Conservation (phyloP, 2,888 invertebrate species). For the Hydroisotoma schaefferi region DNA sequence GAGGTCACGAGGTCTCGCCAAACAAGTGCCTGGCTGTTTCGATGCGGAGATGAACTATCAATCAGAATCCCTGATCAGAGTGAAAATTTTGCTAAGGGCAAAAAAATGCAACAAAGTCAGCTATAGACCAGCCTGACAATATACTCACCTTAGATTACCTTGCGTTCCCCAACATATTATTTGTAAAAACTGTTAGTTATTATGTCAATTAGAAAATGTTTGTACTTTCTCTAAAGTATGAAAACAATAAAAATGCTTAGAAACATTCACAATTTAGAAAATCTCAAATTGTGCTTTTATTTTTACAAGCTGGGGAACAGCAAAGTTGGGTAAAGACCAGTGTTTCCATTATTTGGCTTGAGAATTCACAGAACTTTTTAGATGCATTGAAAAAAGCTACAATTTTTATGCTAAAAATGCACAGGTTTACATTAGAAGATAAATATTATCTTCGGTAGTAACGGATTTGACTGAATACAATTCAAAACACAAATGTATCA, state of each 20-base stretch:
- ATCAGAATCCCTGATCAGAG: conserved; percentile 16
- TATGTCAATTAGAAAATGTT: no score
- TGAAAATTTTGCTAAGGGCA: conserved; percentile 48
- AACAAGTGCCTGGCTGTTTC: conserved; percentile 48
- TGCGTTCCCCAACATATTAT: conserved; percentile 25
- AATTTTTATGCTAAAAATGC: conserved; percentile 8
- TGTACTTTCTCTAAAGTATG: no score
- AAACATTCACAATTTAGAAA: no score
- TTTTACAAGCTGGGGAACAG: conserved; percentile 29
- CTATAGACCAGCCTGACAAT: conserved; percentile 48
- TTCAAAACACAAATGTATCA: conserved; percentile 5
- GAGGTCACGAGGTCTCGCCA: conserved; percentile 19
- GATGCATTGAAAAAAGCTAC: conserved; percentile 21
- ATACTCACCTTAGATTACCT: conserved; percentile 47
- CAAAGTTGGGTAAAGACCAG: conserved; percentile 45
- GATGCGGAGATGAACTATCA: conserved; percentile 48
- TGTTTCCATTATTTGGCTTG: conserved; percentile 45
- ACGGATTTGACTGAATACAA: conserved; percentile 14
- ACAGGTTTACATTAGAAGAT: conserved; percentile 1
- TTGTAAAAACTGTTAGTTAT: no score
- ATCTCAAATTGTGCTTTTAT: conserved; percentile 1
- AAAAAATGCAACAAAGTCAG: conserved; percentile 49
- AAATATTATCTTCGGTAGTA: conserved; percentile 10
- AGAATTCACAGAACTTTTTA: background rate
- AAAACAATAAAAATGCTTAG: no score